phyloP scores from a whole-genome alignment of 2,113 vertebrate genomes.

The Heterocephalus glaber region DNA sequence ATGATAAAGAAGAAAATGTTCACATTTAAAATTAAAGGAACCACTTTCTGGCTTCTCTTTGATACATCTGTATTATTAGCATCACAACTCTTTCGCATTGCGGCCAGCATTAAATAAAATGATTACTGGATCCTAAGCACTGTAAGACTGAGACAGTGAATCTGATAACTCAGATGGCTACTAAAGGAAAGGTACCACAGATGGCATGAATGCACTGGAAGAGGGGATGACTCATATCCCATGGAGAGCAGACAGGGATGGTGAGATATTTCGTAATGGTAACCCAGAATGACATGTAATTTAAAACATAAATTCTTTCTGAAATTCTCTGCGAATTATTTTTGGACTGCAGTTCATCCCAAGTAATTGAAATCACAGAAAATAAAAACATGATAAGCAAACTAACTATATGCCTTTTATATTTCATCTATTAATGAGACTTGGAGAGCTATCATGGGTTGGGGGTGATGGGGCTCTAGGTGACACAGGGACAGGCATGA shows the following conservation, averaged over 20 bases:
- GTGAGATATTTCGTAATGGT: neutral
- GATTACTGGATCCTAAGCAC: no score
- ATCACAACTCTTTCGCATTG: no score
- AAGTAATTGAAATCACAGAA: neutral
- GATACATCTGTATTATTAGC: neutral
- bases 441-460: neutral
- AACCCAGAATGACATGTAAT: neutral
- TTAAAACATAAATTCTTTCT: neutral
- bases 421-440: neutral
- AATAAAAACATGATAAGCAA: neutral
- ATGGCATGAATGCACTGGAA: accelerated
- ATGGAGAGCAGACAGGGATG: no score
- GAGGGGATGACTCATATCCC: neutral
- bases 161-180: neutral
- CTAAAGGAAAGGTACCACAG: accelerated
- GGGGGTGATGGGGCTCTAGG: neutral
- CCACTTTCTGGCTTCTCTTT: neutral
- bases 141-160: no score
- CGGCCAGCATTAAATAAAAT: neutral
- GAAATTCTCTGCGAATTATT: neutral
- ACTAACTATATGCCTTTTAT: neutral
- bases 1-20: neutral
- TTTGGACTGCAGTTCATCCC: no score
- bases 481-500: no score
- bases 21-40: neutral